Evolutionary conservation across 2,888 invertebrate genomes (phyloP).

Genomic region (Rhimphoctona megacephalus): DNA sequence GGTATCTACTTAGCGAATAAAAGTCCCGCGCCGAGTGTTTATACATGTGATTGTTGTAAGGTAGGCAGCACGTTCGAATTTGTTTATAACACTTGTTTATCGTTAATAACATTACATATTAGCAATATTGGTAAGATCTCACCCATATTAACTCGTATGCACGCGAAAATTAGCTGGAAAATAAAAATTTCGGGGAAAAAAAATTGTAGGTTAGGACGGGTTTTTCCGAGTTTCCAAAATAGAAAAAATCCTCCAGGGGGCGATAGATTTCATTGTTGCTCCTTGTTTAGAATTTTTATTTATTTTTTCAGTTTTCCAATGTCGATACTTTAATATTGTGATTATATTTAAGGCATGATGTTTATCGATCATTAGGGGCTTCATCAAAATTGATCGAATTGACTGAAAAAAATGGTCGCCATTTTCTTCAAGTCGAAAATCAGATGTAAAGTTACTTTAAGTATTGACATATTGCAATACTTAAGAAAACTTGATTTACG

Average conservation of each 20-base stretch:
- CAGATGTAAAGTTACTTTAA: background rate
- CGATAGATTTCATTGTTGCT: background rate
- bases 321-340: background rate
- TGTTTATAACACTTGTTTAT: slow-evolving; percentile 14
- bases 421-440: slow-evolving; percentile 4
- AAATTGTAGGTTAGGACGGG: slow-evolving; percentile 51
- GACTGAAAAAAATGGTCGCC: slow-evolving; percentile 1
- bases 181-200: slow-evolving; percentile 1
- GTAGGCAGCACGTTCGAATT: slow-evolving; percentile 48
- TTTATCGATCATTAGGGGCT: background rate
- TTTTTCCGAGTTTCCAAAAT: background rate
- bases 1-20: slow-evolving; percentile 33
- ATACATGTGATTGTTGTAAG: slow-evolving; percentile 27
- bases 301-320: background rate
- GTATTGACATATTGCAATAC: background rate
- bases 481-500: background rate
- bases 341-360: background rate
- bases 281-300: background rate
- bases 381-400: background rate
- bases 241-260: background rate
- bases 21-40: slow-evolving; percentile 28
- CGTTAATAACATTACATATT: slow-evolving; percentile 10
- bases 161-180: background rate
- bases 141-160: background rate
- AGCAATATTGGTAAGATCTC: background rate